Evolutionary conservation across 2,797 vertebrate species (phyloP), one percentile per base, ranked within the genome.

Genomic region (Acrocephalus scirpaceus): DNA sequence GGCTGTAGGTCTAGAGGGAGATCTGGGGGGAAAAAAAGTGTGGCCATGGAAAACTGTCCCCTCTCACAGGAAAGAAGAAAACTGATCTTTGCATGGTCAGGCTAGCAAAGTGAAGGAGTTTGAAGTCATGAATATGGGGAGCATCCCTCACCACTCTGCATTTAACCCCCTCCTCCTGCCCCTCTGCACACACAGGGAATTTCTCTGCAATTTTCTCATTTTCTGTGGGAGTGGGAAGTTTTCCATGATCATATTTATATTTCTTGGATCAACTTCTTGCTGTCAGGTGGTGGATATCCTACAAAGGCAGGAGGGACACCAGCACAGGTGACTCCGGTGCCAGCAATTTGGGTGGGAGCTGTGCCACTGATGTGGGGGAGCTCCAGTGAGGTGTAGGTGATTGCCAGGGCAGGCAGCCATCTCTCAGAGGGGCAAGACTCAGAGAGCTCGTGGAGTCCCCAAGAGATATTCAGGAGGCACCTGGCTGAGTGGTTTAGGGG

Each of bases 331-430:
- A 44, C 45, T 66, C 8, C 34, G 27, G 17, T 69, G 38, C 25
- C 88, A 76, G 56, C 1, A 5, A 1, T 57, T 29, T 51, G 58
- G 10, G 38, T 93, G 62, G 57, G 66, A 75, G 80, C 30, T 5
- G 3, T 77, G 71, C 25, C 0, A 0, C 62, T 62, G 34, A 1
- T 3, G 3, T 8, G 6, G 42, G 48, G 42, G 42, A 44, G 19
- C 60, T 61, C 27, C 17, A 21, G 36, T 0, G 9, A 26, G 57
- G 78, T 13, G 5, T 5, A 26, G 34, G 56, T 0, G 3, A 45
- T 4, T n/a, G 47, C 61, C 1, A 6, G 36, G 60, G 44, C 26
- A 58, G 47, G n/a, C 20, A 71, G 19, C 17, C 0, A 0, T n/a
- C 34, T n/a, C 29, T 54, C 2, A 1, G 13, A 2, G 11, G 54